phyloP scores from a whole-genome alignment of 1,140 invertebrate genomes.

The Sitobion miscanthi region DNA sequence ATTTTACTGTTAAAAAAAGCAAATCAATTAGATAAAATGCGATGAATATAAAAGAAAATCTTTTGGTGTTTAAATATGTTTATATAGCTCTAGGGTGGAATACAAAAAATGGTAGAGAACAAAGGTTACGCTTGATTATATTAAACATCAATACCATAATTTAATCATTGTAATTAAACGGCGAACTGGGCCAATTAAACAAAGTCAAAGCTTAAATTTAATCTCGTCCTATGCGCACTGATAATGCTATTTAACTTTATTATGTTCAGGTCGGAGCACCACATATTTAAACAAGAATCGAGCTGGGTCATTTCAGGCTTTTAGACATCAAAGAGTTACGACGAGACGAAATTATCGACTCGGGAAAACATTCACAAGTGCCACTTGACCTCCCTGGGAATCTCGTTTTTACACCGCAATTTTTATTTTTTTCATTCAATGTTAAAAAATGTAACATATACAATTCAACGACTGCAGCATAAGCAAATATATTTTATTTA shows the following conservation, averaged over 20 bases:
- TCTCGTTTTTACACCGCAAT: not conserved
- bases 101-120: not conserved
- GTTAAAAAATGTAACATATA: slow-evolving; percentile 33
- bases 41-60: not conserved
- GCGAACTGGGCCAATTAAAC: slow-evolving; percentile 38
- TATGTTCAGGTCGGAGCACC: slow-evolving; percentile 32
- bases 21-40: slow-evolving; percentile 8
- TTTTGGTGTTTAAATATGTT: not conserved
- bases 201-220: slow-evolving; percentile 51
- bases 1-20: not conserved
- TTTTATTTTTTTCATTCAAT: slow-evolving; percentile 5
- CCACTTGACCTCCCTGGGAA: slow-evolving; percentile 41
- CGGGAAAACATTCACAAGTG: slow-evolving; percentile 49
- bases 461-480: not conserved
- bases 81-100: not conserved
- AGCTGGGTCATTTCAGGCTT: slow-evolving; percentile 48
- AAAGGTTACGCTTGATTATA: not conserved
- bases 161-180: slow-evolving; percentile 49
- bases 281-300: slow-evolving; percentile 47
- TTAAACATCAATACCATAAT: slow-evolving; percentile 49
- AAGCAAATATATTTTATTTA: slow-evolving; percentile 23
- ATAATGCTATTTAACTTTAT: slow-evolving; percentile 51
- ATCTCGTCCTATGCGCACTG: slow-evolving; percentile 2
- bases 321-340: slow-evolving; percentile 51
- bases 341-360: slow-evolving; percentile 55